These are phyloP conservation scores for Pyrrhosoma nymphula DNA, from an alignment of 2,888 invertebrate species.

Conservation along the genomic window DNA sequence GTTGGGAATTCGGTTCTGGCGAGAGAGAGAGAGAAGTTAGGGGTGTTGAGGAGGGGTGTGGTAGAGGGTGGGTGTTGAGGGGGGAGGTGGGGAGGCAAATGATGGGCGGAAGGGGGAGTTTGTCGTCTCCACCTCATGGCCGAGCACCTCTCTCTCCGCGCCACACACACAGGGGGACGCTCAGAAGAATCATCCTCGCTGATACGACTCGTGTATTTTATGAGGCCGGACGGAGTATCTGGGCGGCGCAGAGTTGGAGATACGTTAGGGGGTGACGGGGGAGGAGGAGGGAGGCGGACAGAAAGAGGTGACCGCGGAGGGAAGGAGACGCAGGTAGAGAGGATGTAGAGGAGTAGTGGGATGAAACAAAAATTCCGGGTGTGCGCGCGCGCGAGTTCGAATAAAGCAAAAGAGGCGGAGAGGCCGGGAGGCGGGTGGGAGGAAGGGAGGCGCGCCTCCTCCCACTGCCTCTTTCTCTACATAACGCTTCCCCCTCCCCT, in stretches of 20 bases:
- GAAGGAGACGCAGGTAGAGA: not conserved
- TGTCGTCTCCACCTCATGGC: not conserved
- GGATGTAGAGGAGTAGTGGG: not conserved
- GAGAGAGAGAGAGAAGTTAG: not conserved
- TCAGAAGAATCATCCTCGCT: not conserved
- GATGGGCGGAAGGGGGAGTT: not conserved
- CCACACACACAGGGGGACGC: not conserved
- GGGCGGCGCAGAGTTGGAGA: too few species aligned
- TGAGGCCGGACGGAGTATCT: not conserved
- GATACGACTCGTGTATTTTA: constrained; percentile 7
- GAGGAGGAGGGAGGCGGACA: not conserved
- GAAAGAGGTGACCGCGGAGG: not conserved
- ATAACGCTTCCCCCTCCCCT: not conserved
- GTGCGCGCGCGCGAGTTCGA: not conserved
- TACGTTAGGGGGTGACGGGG: not conserved
- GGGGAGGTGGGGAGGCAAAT: not conserved
- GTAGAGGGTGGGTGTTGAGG: not conserved
- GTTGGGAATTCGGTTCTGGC: not conserved
- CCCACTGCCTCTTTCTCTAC: not conserved
- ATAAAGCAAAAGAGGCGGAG: not conserved
- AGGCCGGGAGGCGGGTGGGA: not conserved
- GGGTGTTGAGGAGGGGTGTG: not conserved
- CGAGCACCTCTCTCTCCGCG: not conserved
- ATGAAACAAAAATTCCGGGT: not conserved
- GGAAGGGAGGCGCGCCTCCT: too few species aligned